These are phyloP conservation scores for Anoplius nigerrimus DNA, from an alignment of 2,888 invertebrate genomes.

Conservation along the genomic window DNA sequence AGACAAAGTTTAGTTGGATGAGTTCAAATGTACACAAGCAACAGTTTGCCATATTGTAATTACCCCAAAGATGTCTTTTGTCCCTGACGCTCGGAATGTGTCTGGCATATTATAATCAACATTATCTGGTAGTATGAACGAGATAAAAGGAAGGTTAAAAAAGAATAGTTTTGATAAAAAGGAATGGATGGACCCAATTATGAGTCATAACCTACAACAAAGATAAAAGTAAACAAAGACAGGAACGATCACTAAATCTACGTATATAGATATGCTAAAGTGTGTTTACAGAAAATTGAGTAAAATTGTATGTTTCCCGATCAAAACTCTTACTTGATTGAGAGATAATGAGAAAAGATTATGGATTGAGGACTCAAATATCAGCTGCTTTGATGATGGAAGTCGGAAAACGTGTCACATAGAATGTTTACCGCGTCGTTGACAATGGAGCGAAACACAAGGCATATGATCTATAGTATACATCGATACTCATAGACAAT, in stretches of 20 bases:
- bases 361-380: no score
- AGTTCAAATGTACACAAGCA: not conserved
- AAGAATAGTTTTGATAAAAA: constrained; percentile 16
- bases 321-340: no score
- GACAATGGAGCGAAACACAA: no score
- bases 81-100: not conserved
- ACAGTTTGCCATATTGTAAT: not conserved
- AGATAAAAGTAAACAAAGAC: constrained; percentile 10
- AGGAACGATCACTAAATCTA: not conserved
- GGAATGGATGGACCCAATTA: constrained; percentile 7
- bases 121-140: not conserved
- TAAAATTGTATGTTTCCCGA: no score
- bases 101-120: not conserved
- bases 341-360: no score
- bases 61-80: not conserved
- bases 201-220: constrained; percentile 55
- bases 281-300: not conserved
- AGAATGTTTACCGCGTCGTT: constrained; percentile 47
- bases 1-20: no score
- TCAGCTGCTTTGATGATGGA: no score
- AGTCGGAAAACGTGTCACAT: constrained; percentile 2
- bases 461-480: no score
- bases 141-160: constrained; percentile 4
- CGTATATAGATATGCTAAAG: not conserved
- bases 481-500: no score